phyloP scores from a whole-genome alignment of 2,888 invertebrate species.

The Pristionchus maxplancki region DNA sequence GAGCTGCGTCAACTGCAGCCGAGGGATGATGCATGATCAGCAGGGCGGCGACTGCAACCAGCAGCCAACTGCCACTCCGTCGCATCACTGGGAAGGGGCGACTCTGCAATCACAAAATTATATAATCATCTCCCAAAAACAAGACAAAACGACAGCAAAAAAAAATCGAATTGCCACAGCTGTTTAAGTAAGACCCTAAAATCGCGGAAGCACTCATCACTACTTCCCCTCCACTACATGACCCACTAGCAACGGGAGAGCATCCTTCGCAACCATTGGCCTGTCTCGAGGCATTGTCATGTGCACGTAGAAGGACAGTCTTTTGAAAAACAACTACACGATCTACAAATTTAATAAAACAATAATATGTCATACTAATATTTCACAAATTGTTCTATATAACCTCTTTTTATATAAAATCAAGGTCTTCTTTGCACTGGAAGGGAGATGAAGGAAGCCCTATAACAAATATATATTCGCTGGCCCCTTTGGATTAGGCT shows the following conservation, averaged over 20 bases:
- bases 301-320: neutral
- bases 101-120: too few relatives aligned
- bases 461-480: neutral
- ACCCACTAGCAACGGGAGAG: neutral
- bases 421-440: neutral
- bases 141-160: too few relatives aligned
- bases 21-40: conserved; percentile 4
- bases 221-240: neutral
- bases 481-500: neutral
- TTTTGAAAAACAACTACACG: too few relatives aligned
- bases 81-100: neutral
- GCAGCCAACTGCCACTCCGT: neutral
- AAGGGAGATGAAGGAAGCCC: neutral
- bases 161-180: too few relatives aligned
- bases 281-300: neutral
- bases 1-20: neutral
- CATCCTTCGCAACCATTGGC: neutral
- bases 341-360: too few relatives aligned
- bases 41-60: neutral
- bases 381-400: too few relatives aligned
- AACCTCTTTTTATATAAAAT: neutral
- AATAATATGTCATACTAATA: too few relatives aligned
- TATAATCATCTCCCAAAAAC: too few relatives aligned
- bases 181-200: too few relatives aligned
- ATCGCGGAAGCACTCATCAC: neutral